These are phyloP conservation scores for Cygnus olor DNA, from an alignment of 2,797 vertebrate genomes.

Conservation along the genomic window DNA sequence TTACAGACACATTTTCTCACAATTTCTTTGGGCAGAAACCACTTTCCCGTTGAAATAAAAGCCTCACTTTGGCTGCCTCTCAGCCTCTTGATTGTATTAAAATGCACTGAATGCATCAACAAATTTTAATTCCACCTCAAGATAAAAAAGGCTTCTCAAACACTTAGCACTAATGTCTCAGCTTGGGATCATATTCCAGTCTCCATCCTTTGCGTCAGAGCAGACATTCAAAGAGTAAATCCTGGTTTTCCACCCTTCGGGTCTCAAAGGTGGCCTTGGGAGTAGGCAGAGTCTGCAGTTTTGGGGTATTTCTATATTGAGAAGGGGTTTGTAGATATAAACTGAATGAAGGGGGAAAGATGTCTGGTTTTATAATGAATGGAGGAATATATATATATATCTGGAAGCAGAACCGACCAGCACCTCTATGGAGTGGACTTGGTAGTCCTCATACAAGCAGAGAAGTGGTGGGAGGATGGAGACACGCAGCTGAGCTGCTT, in stretches of 20 bases:
- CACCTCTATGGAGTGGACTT: not conserved
- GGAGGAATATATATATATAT: not conserved
- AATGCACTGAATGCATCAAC: constrained; percentile 28
- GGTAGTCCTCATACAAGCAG: not conserved
- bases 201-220: not conserved
- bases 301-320: not conserved
- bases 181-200: not conserved
- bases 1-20: constrained; percentile 38
- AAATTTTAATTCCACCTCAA: constrained; percentile 33
- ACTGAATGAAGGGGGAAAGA: not conserved
- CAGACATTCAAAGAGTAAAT: not conserved
- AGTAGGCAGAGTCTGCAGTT: not conserved
- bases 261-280: not conserved
- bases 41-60: constrained; percentile 59
- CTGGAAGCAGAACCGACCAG: not conserved
- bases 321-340: not conserved
- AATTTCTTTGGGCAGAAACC: constrained; percentile 49
- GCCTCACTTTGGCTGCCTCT: constrained; percentile 16
- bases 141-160: constrained; percentile 18
- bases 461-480: not conserved
- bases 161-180: not conserved
- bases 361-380: not conserved
- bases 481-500: not conserved
- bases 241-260: not conserved
- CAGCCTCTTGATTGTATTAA: constrained; percentile 32